phyloP scores from a whole-genome alignment of 2,113 vertebrate genomes.

The Alexandromys fortis region DNA sequence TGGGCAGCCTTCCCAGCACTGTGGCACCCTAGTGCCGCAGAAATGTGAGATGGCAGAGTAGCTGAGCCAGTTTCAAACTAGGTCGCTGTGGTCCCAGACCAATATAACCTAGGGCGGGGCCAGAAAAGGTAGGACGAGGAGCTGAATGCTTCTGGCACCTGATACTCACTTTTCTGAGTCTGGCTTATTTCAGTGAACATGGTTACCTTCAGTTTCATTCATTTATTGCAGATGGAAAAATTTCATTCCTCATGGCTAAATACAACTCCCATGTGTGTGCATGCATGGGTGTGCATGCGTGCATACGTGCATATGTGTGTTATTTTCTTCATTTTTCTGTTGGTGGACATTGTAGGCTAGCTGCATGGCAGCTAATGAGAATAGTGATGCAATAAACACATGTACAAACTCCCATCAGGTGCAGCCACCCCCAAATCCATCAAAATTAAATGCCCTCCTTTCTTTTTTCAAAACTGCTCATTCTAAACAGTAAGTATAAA shows the following conservation, averaged over 20 bases:
- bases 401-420: background rate
- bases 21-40: background rate
- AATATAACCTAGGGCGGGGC: no score
- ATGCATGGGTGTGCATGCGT: background rate
- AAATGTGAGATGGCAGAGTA: background rate
- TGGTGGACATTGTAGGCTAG: background rate
- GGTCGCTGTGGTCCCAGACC: background rate
- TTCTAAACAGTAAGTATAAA: background rate
- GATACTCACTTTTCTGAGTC: background rate
- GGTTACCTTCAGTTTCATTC: background rate
- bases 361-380: background rate
- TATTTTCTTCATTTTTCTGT: background rate
- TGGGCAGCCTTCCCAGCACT: background rate
- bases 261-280: background rate
- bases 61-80: background rate
- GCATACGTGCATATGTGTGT: no score
- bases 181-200: background rate
- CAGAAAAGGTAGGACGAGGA: background rate
- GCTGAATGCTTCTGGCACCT: background rate
- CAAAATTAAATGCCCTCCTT: background rate
- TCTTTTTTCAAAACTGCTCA: background rate
- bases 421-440: no score
- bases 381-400: background rate
- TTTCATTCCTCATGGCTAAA: background rate
- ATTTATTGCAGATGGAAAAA: background rate